Percentiles rank a stretch among this genome's conserved stretches.
Conservation (phyloP, 2,113 vertebrate genomes). For the Micromys minutus region DNA sequence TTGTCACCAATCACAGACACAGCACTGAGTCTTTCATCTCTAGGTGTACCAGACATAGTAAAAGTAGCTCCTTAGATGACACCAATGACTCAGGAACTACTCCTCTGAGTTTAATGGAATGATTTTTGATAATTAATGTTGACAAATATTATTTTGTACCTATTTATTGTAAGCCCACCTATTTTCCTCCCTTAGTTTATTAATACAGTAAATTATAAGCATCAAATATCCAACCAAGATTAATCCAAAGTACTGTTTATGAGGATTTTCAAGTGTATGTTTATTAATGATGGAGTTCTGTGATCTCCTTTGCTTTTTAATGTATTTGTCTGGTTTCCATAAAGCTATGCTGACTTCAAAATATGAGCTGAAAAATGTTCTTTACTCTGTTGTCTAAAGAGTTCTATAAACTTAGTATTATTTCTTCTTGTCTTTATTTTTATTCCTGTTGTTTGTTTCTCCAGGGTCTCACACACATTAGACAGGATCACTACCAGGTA, state of each 20-base stretch:
- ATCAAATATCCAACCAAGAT: neutral
- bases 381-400: neutral
- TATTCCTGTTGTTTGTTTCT: neutral
- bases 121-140: neutral
- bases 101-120: neutral
- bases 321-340: neutral
- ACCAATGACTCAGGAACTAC: neutral
- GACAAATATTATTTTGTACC: neutral
- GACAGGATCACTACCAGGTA: neutral
- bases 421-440: neutral
- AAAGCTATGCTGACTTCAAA: neutral
- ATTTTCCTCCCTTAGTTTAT: neutral
- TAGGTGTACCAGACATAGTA: neutral
- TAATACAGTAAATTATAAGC: neutral
- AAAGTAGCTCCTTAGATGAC: neutral
- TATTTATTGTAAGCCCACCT: slow-evolving; percentile 2
- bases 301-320: neutral
- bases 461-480: neutral
- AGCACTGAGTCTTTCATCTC: neutral
- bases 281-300: neutral
- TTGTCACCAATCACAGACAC: neutral
- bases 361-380: neutral
- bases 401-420: neutral
- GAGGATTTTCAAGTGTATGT: neutral
- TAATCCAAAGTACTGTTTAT: neutral